phyloP scores from a whole-genome alignment of 2,113 vertebrate species.

The Chunga burmeisteri region DNA sequence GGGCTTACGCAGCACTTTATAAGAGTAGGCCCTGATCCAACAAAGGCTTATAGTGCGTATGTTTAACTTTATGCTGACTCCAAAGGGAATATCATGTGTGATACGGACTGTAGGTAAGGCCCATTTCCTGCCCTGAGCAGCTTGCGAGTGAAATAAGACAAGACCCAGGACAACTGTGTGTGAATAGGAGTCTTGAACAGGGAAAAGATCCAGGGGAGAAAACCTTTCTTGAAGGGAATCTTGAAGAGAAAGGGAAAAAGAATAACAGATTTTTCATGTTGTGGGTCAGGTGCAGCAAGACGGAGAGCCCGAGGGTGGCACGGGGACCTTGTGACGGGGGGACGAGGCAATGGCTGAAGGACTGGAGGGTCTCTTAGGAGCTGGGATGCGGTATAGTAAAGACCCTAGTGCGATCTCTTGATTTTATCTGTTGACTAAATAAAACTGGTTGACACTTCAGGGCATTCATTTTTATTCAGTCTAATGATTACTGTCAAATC shows the following conservation, averaged over 20 bases:
- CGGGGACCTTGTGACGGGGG: background rate
- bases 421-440: constrained; percentile 63
- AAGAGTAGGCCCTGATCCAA: constrained; percentile 54
- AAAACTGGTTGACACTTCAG: constrained; percentile 61
- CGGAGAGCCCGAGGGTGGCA: background rate
- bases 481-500: constrained; percentile 68
- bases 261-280: background rate
- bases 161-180: constrained; percentile 3
- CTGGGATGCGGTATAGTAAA: background rate
- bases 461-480: constrained; percentile 61
- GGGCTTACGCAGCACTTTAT: constrained; percentile 58
- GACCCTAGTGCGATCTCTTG: background rate
- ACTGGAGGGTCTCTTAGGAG: background rate
- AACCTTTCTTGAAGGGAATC: background rate
- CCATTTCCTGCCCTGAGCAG: constrained; percentile 51
- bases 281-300: background rate
- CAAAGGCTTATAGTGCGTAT: constrained; percentile 45
- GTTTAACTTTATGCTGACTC: constrained; percentile 46
- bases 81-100: constrained; percentile 56
- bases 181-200: background rate
- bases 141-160: constrained; percentile 24
- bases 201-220: background rate
- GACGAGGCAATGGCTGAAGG: background rate
- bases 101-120: constrained; percentile 28
- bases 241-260: background rate